phyloP scores from a whole-genome alignment of 1,140 invertebrate species.

The Oryzaephilus surinamensis region DNA sequence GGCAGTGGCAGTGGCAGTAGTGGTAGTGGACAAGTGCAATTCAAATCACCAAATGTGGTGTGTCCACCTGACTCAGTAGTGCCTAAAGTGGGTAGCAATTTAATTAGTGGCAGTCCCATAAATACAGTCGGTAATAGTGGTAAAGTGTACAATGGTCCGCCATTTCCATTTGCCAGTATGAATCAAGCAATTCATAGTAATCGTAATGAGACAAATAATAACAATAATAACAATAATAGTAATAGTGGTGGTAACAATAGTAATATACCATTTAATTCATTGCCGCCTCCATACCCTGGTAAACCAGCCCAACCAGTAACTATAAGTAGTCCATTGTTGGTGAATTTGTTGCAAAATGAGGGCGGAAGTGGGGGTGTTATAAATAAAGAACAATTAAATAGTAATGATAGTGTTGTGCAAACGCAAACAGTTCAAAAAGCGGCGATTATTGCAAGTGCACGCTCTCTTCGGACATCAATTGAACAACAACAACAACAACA shows the following conservation, averaged over 20 bases:
- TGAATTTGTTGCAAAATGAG: conserved; percentile 85
- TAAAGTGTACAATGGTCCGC: conserved; percentile 42
- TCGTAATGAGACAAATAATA: neutral
- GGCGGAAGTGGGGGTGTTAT: conserved; percentile 32
- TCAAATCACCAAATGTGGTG: conserved; percentile 74
- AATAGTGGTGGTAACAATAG: conserved; percentile 29
- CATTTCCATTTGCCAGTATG: conserved; percentile 83
- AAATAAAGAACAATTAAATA: no score
- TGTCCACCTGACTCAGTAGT: conserved; percentile 67
- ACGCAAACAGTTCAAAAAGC: no score
- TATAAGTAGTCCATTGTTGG: conserved; percentile 78
- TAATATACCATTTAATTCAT: conserved; percentile 23
- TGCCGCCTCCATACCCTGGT: conserved; percentile 41
- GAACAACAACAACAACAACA: conserved; percentile 4
- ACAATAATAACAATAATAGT: conserved; percentile 15
- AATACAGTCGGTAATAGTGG: conserved; percentile 48
- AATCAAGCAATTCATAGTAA: conserved; percentile 60
- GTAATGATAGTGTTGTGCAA: no score
- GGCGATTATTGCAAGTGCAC: no score
- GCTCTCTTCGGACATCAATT: no score
- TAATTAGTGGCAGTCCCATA: no score
- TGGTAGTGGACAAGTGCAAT: conserved; percentile 37
- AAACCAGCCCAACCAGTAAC: conserved; percentile 40
- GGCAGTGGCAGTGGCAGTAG: neutral
- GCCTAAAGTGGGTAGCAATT: conserved; percentile 39